phyloP scores from a whole-genome alignment of 1,140 invertebrate species.

The Macrobrachium nipponense region DNA sequence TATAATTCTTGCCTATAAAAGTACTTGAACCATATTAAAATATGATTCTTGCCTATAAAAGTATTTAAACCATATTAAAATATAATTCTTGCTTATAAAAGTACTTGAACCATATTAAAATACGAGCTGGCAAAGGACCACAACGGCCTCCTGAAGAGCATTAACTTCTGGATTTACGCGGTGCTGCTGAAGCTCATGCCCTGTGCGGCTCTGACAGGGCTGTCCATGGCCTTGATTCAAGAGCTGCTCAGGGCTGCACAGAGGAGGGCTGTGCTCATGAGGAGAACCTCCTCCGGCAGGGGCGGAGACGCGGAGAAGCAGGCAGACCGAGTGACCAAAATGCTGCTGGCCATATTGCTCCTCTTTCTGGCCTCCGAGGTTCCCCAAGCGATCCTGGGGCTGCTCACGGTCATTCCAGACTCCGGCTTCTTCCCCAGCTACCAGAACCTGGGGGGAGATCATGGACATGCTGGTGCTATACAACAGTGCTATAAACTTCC shows the following conservation, averaged over 20 bases:
- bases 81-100: no score
- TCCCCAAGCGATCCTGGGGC: slow-evolving; percentile 85
- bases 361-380: slow-evolving; percentile 73
- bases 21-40: no score
- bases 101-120: no score
- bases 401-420: slow-evolving; percentile 80
- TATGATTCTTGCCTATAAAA: no score
- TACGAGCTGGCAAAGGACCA: slow-evolving; percentile 68
- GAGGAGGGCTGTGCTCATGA: slow-evolving; percentile 55
- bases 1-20: no score
- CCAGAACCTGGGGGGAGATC: slow-evolving; percentile 83
- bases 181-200: slow-evolving; percentile 88
- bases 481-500: slow-evolving; percentile 93
- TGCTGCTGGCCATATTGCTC: slow-evolving; percentile 74
- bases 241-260: slow-evolving; percentile 69
- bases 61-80: no score
- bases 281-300: slow-evolving; percentile 38
- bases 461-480: slow-evolving; percentile 92
- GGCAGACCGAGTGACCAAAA: slow-evolving; percentile 72
- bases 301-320: slow-evolving; percentile 51
- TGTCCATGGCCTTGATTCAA: no score
- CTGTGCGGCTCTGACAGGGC: slow-evolving; percentile 82
- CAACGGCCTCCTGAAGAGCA: slow-evolving; percentile 68
- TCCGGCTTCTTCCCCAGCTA: slow-evolving; percentile 84
- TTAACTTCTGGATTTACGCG: slow-evolving; percentile 75